Evolutionary conservation across 2,888 invertebrate species (phyloP).

Genomic region (Drosophila cracens): DNA sequence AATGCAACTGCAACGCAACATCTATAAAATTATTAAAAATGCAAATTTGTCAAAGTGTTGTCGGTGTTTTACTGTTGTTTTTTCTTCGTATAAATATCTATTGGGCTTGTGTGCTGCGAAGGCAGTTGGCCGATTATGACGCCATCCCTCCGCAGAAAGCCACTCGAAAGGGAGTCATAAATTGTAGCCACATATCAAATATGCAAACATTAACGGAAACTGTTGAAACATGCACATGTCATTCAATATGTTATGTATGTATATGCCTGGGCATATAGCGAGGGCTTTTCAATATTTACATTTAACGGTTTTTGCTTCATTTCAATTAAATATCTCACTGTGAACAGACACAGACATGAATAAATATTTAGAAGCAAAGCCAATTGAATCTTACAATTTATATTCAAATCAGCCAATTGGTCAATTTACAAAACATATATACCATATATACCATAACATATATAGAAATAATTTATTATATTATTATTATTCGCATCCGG

Average conservation of each 20-base stretch:
- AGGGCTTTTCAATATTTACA: background rate
- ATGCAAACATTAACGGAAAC: constrained; percentile 50
- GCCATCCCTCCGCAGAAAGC: constrained; percentile 13
- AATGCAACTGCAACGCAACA: constrained; percentile 29
- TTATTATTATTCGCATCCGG: background rate
- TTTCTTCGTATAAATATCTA: constrained; percentile 3
- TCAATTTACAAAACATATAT: background rate
- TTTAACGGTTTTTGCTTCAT: background rate
- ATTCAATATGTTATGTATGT: constrained; percentile 16
- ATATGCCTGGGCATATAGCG: constrained; percentile 3
- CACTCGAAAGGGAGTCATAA: constrained; percentile 34
- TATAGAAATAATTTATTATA: too few relatives aligned
- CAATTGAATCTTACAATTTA: background rate
- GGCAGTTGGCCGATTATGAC: constrained; percentile 24
- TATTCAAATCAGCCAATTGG: background rate
- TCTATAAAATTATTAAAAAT: constrained; percentile 28
- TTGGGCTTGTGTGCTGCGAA: constrained; percentile 5
- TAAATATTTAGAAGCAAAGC: background rate
- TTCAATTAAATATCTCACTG: background rate
- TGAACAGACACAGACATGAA: too few relatives aligned
- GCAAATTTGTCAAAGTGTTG: constrained; percentile 46
- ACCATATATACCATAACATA: background rate
- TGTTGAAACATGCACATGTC: constrained; percentile 46
- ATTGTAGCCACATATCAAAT: constrained; percentile 25
- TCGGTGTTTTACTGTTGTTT: constrained; percentile 1